Base-by-base conservation (phyloP, 2,888 invertebrate species). In the Carterocephalus palaemon region DNA sequence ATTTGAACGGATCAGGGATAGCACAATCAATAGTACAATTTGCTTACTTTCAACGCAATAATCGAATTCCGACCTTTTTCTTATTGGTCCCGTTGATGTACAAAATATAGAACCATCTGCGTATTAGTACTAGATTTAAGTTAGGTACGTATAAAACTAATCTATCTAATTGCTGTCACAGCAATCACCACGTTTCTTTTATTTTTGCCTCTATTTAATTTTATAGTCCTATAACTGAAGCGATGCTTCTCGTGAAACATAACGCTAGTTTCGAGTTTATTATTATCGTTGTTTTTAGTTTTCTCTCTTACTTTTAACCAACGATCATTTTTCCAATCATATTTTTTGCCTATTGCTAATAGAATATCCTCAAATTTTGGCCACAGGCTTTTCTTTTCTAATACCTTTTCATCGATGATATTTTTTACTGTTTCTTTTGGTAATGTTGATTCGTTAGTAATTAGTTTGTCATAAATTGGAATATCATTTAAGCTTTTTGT, bases 291-390 rank as follows among this genome's bases (percentile, higher is more conserved):
- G n/a, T 47, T 46, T 46, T 68, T 70, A 12, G 60, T 45, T 69
- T 81, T 82, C 31, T 64, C 62, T 59, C 75, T 82, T 0, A 83
- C 70, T 75, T 86, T 86, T 43, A 85, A 75, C 86, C 86, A 86
- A 50, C 82, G 64, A 40, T 86, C 85, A 49, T 82, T 86, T 62
- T 84, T 86, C 85, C 85, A 85, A 48, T 86, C 85, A 46, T 86
- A 86, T 57, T 64, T 74, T 49, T 71, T 78, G 2, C 85, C 85
- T 53, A 84, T 76, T 31, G 68, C 72, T 56, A 74, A 53, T 46
- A 86, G 57, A 15, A 86, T 74, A 13, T 85, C 83, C 56, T 85
- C 72, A 52, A 86, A 86, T 59, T 74, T 84, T 9, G 85, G 85
- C 86, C 86, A 86, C n/a, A n/a, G n/a, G n/a, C n/a, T n/a, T n/a